phyloP scores from a whole-genome alignment of 2,797 vertebrate species.

The Phrynocephalus guinanensis region DNA sequence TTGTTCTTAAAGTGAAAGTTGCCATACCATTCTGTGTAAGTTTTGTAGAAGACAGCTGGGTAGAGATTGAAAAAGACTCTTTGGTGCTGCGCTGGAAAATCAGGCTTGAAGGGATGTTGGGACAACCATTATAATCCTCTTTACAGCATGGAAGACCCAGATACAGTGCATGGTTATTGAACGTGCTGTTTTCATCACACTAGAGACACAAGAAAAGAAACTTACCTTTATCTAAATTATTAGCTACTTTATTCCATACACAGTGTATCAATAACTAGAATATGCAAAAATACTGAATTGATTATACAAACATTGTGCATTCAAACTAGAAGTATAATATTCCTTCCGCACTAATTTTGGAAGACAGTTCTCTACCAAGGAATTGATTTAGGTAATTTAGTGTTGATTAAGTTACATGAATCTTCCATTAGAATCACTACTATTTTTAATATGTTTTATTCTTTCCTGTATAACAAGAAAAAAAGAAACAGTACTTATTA shows the following conservation, averaged over 20 bases:
- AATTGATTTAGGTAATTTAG: not conserved
- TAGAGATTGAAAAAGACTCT: conserved; percentile 96
- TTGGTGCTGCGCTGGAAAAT: conserved; percentile 98
- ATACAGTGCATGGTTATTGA: conserved; percentile 97
- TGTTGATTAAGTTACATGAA: not conserved
- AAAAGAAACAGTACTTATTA: no score
- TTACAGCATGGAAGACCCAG: conserved; percentile 97
- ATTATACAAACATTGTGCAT: not conserved
- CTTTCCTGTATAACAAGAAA: no score
- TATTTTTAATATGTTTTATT: conserved; percentile 11
- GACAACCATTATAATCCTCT: conserved; percentile 96
- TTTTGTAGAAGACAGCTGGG: conserved; percentile 97
- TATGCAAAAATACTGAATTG: not conserved
- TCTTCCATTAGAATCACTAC: not conserved
- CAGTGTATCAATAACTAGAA: not conserved
- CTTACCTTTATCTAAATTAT: rapidly evolving
- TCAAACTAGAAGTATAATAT: not conserved
- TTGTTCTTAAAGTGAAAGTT: not conserved
- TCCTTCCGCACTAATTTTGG: conserved; percentile 12
- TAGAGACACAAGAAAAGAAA: conserved; percentile 66
- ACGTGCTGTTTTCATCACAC: conserved; percentile 98
- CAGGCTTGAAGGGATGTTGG: conserved; percentile 94
- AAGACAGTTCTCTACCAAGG: conserved; percentile 37
- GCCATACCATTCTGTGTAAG: conserved; percentile 95
- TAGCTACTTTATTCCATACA: not conserved